Conservation (phyloP, 1,140 invertebrate genomes). For the Drosophila arizonae region DNA sequence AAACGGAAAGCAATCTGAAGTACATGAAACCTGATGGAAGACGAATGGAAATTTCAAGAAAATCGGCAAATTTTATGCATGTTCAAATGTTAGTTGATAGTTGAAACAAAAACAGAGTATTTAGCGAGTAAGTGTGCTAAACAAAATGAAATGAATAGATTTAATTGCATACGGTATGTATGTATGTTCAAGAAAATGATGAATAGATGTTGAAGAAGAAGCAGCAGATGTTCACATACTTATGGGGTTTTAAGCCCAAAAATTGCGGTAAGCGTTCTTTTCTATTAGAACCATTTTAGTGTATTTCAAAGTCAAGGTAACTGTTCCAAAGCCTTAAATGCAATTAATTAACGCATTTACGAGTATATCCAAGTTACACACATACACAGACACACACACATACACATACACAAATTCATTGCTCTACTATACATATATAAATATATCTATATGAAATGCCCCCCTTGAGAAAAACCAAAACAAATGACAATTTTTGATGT, state of each 20-base stretch:
- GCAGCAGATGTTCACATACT: constrained; percentile 17
- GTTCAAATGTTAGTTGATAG: constrained; percentile 19
- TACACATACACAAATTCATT: constrained; percentile 5
- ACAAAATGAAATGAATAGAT: constrained; percentile 11
- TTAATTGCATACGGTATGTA: too few species aligned
- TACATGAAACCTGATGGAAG: constrained; percentile 22
- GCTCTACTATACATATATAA: constrained; percentile 7
- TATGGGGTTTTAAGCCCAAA: constrained; percentile 12
- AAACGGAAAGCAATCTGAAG: constrained; percentile 51
- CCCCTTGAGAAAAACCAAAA: constrained; percentile 19
- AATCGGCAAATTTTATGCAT: constrained; percentile 18
- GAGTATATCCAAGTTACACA: constrained; percentile 49
- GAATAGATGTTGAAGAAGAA: too few species aligned
- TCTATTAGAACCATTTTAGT: constrained; percentile 15
- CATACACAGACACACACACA: not conserved
- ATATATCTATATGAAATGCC: constrained; percentile 23
- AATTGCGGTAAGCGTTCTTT: constrained; percentile 22
- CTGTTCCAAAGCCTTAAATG: constrained; percentile 54
- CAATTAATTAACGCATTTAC: constrained; percentile 52
- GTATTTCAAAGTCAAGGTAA: constrained; percentile 37
- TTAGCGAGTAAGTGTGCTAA: not conserved
- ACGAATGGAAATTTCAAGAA: constrained; percentile 1
- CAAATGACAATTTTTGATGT: constrained; percentile 61
- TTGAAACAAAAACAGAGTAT: not conserved
- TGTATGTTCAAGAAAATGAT: too few species aligned